These are phyloP conservation scores for Cathartes aura DNA, from an alignment of 2,113 vertebrate genomes.

Conservation along the genomic window DNA sequence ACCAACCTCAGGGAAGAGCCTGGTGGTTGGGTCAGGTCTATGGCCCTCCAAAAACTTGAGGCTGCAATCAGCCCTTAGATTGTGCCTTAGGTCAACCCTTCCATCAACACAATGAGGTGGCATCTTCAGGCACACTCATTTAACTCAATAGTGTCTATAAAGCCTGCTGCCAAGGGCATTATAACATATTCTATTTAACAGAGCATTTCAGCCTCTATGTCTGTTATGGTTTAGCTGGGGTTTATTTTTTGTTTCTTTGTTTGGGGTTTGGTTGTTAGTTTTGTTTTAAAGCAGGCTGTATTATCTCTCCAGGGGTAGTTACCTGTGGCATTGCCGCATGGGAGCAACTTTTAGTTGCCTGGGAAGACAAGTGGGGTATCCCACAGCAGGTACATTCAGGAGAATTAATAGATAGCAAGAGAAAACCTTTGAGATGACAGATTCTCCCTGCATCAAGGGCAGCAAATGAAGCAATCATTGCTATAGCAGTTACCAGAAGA, in stretches of 20 bases:
- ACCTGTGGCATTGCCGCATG: not conserved
- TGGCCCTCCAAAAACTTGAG: not conserved
- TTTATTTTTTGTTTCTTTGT: not conserved
- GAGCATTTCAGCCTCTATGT: not conserved
- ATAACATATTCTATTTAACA: not conserved
- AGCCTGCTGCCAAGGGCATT: not conserved
- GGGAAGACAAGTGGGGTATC: not conserved
- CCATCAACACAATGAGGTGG: not conserved
- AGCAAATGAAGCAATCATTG: conserved; percentile 11
- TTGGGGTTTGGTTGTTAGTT: not conserved
- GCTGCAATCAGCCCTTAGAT: not conserved
- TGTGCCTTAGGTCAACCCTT: not conserved
- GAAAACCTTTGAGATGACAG: not conserved
- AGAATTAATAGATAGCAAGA: not conserved
- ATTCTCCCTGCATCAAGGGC: not conserved
- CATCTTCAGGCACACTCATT: not conserved
- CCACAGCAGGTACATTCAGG: not conserved
- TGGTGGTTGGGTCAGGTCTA: not conserved
- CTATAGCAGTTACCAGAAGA: not conserved
- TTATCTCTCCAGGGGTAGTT: not conserved
- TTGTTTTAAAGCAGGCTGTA: not conserved
- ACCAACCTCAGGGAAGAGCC: not conserved
- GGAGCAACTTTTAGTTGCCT: not conserved
- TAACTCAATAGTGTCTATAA: not conserved
- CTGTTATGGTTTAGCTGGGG: not conserved